Conservation (phyloP, 2,888 invertebrate genomes). For the Rhynchonema sp. region DNA sequence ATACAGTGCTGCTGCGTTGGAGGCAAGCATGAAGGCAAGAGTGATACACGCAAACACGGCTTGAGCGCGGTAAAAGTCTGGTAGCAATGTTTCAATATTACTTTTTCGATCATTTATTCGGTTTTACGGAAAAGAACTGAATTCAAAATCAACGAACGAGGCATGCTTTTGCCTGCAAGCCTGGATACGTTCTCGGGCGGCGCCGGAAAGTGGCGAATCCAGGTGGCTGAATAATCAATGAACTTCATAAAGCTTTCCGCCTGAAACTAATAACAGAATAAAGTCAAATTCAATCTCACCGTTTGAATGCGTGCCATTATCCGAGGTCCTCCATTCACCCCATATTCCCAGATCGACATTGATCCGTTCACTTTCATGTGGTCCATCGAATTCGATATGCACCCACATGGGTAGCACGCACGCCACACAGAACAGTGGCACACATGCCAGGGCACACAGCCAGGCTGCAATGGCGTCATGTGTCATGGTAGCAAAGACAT, state of each 20-base stretch:
- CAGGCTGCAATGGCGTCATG: no score
- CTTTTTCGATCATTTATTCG: no score
- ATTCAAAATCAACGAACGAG: background rate
- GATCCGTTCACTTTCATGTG: background rate
- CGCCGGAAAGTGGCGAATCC: background rate
- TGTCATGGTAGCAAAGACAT: no score
- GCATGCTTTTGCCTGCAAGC: background rate
- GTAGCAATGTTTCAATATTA: background rate
- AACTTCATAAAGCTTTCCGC: no score
- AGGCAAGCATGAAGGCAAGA: slow-evolving; percentile 15
- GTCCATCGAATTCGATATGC: background rate
- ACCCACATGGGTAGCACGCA: background rate
- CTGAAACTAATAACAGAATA: no score
- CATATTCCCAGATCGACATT: background rate
- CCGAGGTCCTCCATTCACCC: background rate
- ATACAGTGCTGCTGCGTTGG: slow-evolving; percentile 20
- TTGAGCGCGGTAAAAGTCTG: slow-evolving; percentile 24
- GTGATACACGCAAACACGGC: slow-evolving; percentile 20
- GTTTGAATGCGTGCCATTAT: no score
- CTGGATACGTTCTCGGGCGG: background rate
- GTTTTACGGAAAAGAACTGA: background rate
- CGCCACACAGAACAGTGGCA: background rate
- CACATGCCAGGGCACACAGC: background rate
- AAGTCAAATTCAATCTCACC: no score
- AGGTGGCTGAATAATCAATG: background rate